Evolutionary conservation across 1,140 invertebrate species (phyloP).

Genomic region (Patella vulgata): DNA sequence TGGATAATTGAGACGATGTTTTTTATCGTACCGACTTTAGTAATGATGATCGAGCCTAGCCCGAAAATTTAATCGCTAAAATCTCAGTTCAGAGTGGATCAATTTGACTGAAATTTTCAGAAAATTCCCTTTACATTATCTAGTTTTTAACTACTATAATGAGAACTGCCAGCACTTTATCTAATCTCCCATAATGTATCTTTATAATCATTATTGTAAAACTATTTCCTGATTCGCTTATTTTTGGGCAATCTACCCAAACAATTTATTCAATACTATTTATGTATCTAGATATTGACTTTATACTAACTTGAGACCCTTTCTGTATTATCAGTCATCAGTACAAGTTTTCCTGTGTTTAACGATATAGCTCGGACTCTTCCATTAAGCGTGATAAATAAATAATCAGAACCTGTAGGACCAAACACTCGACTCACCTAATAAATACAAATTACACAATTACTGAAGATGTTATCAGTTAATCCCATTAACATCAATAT

Average conservation of each 20-base stretch:
- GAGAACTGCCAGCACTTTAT: too few species aligned
- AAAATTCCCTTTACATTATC: too few species aligned
- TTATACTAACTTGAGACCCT: conserved; percentile 30
- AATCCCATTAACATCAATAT: neutral
- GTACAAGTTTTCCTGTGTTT: conserved; percentile 34
- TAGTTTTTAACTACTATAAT: too few species aligned
- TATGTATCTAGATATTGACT: neutral
- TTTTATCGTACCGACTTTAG: too few species aligned
- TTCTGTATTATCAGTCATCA: conserved; percentile 31
- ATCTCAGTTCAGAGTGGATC: too few species aligned
- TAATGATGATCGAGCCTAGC: too few species aligned
- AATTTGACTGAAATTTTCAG: too few species aligned
- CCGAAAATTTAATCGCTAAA: too few species aligned
- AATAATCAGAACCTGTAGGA: conserved; percentile 44
- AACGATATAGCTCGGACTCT: conserved; percentile 35
- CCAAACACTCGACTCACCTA: conserved; percentile 42
- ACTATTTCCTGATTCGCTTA: neutral
- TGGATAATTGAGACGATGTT: too few species aligned
- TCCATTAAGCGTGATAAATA: conserved; percentile 38
- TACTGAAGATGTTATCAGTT: neutral
- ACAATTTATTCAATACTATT: neutral
- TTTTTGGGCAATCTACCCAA: neutral
- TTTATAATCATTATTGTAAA: too few species aligned
- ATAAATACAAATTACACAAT: conserved; percentile 1
- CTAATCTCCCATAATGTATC: too few species aligned